Conservation (phyloP, 2,113 vertebrate species). For the Zosterops pallidus region DNA sequence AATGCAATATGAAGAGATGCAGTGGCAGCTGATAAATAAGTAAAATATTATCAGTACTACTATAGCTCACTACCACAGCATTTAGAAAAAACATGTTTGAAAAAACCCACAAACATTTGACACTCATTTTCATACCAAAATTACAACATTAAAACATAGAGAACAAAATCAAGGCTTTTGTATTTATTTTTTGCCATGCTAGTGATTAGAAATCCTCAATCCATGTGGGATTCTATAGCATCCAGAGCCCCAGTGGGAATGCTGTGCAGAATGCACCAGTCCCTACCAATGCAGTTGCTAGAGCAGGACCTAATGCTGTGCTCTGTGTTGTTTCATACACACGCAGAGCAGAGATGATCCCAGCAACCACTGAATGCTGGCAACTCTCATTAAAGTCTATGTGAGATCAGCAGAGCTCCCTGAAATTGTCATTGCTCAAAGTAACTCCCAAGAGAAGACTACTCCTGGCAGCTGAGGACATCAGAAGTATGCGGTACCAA, state of each 20-base stretch:
- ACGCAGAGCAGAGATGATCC: background rate
- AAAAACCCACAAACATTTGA: background rate
- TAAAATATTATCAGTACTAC: background rate
- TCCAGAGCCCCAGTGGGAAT: background rate
- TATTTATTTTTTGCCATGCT: background rate
- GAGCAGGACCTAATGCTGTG: background rate
- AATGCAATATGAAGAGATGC: background rate
- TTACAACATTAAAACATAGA: background rate
- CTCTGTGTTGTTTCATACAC: background rate
- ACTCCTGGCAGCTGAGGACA: background rate
- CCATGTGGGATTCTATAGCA: accelerated
- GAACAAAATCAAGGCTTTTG: background rate
- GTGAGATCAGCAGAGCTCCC: background rate
- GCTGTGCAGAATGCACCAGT: accelerated
- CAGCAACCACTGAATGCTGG: background rate
- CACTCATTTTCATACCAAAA: background rate
- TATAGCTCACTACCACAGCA: background rate
- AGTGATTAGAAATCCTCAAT: background rate
- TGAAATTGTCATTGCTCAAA: background rate
- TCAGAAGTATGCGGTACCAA: background rate
- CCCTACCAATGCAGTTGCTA: background rate
- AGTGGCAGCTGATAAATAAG: conserved; percentile 5
- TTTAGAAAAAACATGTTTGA: background rate
- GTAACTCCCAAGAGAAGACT: background rate
- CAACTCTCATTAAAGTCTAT: background rate